Evolutionary conservation across 2,888 invertebrate species (phyloP), one percentile per base, ranked within the genome.

Genomic region (Melipona bicolor): DNA sequence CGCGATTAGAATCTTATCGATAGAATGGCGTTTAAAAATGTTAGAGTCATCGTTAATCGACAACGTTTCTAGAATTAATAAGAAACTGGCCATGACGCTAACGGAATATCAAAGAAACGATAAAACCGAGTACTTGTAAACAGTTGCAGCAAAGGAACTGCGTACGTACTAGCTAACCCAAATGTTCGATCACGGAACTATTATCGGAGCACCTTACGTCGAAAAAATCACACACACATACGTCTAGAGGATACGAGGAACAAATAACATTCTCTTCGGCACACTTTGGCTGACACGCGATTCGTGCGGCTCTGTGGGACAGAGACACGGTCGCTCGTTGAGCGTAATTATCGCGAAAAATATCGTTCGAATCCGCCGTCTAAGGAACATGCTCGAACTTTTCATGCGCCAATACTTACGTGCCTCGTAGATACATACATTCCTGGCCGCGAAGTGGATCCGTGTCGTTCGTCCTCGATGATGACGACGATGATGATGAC

Each of bases 401-500:
- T 81, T 79, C 61, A 62, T 54, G 62, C 73, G 75, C 68, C 61
- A 67, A 67, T 84, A 88, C 88, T 88, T 84, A 88, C 88, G 59
- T 74, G 68, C 65, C 32, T 54, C 64, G 65, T 72, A 71, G 76
- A 78, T 83, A 79, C 73, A 43, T 64, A 64, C 64, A 74, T 73
- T 83, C 67, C 72, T 67, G 70, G 56, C 64, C 49, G 69, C 64
- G 56, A 77, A 79, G 68, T 78, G 82, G 59, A 49, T 70, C 67
- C 72, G 62, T 36, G 61, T 21, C 74, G 67, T 59, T 75, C 65
- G 75, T 75, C 64, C 65, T 52, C 74, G 52, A 74, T 61, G 72
- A 43, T 43, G 36, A 36, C 21, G 70, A n/a, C 32, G 70, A 69
- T 54, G 70, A 70, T 73, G 85, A 79, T 74, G 82, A 79, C 77